Evolutionary conservation across 2,797 vertebrate species (phyloP).

Genomic region (Prunella strophiata): DNA sequence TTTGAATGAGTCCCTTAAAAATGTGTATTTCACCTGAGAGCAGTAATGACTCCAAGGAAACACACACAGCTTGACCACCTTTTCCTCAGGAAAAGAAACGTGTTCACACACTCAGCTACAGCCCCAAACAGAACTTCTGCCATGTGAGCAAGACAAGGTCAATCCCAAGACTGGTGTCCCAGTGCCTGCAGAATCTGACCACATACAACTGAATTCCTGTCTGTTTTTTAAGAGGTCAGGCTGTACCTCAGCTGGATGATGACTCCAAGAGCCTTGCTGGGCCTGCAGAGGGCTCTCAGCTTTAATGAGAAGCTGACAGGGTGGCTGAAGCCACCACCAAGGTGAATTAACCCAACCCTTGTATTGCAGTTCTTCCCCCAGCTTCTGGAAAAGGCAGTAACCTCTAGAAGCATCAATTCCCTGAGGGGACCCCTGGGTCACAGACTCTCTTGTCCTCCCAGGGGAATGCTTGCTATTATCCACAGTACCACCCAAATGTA

Average conservation of each 20-base stretch:
- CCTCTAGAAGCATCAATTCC: background rate
- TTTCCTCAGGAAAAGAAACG: background rate
- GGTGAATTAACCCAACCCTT: background rate
- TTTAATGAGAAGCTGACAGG: background rate
- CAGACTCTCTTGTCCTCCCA: background rate
- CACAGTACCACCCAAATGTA: background rate
- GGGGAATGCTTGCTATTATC: background rate
- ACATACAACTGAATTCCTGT: background rate
- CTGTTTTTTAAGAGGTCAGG: background rate
- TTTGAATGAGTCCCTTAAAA: constrained; percentile 29
- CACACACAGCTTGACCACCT: rapidly evolving
- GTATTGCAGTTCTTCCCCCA: background rate
- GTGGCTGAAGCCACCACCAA: background rate
- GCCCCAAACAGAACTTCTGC: background rate
- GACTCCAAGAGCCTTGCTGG: background rate
- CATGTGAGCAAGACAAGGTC: background rate
- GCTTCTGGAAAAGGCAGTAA: background rate
- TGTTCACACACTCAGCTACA: background rate
- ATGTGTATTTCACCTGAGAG: background rate
- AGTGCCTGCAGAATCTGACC: background rate
- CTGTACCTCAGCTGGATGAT: background rate
- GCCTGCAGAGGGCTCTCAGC: background rate
- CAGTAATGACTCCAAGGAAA: background rate
- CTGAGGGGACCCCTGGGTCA: background rate
- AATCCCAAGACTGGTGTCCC: background rate